Evolutionary conservation across 2,888 invertebrate genomes (phyloP).

Genomic region (Prionchulus punctatus): DNA sequence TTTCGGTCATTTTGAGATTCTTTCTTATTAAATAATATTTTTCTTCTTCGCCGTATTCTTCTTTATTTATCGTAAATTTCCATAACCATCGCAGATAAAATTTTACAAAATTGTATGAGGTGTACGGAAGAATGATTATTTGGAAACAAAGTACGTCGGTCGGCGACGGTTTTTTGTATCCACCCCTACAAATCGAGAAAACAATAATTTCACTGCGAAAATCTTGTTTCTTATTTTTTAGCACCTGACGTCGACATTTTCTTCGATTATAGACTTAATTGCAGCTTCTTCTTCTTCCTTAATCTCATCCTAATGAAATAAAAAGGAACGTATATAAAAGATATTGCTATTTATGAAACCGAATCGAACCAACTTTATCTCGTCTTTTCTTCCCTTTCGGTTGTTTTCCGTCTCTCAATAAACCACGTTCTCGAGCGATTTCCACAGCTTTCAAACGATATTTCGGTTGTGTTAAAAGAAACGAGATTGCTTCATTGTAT

Average conservation of each 20-base stretch:
- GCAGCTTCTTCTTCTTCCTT: slow-evolving; percentile 63
- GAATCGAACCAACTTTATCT: too few relatives aligned
- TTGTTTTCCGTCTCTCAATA: slow-evolving; percentile 32
- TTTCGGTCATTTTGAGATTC: slow-evolving; percentile 45
- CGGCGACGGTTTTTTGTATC: slow-evolving; percentile 66
- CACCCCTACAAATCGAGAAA: too few relatives aligned
- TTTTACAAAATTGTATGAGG: slow-evolving; percentile 48
- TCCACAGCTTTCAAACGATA: slow-evolving; percentile 52
- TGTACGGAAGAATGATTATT: slow-evolving; percentile 59
- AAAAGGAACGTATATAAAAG: too few relatives aligned
- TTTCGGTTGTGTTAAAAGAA: slow-evolving; percentile 68
- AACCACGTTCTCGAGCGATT: slow-evolving; percentile 45
- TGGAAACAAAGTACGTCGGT: slow-evolving; percentile 66
- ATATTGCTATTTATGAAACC: too few relatives aligned
- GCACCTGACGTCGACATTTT: slow-evolving; percentile 85
- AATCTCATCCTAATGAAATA: slow-evolving; percentile 33
- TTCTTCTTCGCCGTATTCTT: slow-evolving; percentile 63
- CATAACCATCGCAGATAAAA: slow-evolving; percentile 68
- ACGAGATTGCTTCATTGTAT: slow-evolving; percentile 63
- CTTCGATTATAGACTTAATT: slow-evolving; percentile 63
- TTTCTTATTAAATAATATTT: slow-evolving; percentile 66
- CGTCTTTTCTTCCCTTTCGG: slow-evolving; percentile 9
- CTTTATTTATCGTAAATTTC: slow-evolving; percentile 55
- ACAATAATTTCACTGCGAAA: neutral
- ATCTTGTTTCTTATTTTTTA: slow-evolving; percentile 38